Evolutionary conservation across 2,888 invertebrate species (phyloP).

Genomic region (Sympetrum striolatum): DNA sequence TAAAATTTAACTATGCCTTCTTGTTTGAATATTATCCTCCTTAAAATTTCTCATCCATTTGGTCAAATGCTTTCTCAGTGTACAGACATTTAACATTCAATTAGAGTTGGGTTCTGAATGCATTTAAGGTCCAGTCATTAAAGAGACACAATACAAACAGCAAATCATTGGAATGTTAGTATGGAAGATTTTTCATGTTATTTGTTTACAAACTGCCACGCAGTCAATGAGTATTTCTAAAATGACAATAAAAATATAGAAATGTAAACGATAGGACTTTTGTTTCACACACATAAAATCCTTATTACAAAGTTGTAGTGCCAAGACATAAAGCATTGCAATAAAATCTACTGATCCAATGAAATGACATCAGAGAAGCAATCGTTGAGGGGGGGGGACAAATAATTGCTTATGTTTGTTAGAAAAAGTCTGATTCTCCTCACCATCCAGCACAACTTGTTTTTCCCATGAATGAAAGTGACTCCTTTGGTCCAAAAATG

Average conservation of each 20-base stretch:
- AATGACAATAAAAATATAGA: slow-evolving; percentile 44
- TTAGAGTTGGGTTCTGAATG: background rate
- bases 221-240: slow-evolving; percentile 29
- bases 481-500: background rate
- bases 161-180: slow-evolving; percentile 41
- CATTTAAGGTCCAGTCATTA: background rate
- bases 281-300: slow-evolving; percentile 30
- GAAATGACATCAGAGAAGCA: slow-evolving; percentile 42
- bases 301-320: slow-evolving; percentile 43
- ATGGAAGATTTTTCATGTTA: slow-evolving; percentile 29
- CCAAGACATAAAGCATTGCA: slow-evolving; percentile 36
- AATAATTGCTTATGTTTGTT: slow-evolving; percentile 8
- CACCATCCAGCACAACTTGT: background rate
- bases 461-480: background rate
- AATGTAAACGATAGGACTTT: slow-evolving; percentile 40
- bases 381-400: background rate
- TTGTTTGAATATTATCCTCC: background rate
- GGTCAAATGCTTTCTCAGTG: background rate
- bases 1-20: background rate
- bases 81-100: background rate
- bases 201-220: slow-evolving; percentile 33
- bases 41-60: background rate
- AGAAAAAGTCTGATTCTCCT: background rate
- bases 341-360: slow-evolving; percentile 44
- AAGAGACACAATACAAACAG: slow-evolving; percentile 3